Evolutionary conservation across 1,140 invertebrate genomes (phyloP).

Genomic region (Ceratina calcarata): DNA sequence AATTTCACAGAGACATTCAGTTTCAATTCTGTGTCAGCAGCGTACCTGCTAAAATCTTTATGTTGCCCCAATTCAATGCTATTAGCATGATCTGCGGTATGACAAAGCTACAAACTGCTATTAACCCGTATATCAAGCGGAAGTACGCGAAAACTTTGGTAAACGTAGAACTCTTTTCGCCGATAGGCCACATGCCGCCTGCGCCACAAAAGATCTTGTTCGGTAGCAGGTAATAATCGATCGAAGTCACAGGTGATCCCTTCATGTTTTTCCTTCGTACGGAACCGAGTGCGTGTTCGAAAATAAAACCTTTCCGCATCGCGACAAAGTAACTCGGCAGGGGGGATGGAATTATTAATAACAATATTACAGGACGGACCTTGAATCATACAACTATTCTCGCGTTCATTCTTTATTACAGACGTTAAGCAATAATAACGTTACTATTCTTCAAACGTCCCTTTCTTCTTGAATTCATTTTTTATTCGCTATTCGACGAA

Average conservation of each 20-base stretch:
- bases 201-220: conserved; percentile 32
- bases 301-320: background rate
- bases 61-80: conserved; percentile 22
- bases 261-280: background rate
- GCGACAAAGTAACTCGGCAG: background rate
- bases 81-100: conserved; percentile 27
- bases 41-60: conserved; percentile 32
- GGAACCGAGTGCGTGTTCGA: background rate
- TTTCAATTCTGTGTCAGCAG: no score
- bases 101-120: conserved; percentile 18
- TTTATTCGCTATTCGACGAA: background rate
- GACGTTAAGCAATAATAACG: conserved; percentile 18
- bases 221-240: conserved; percentile 43
- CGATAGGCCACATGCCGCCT: conserved; percentile 39
- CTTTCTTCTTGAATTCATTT: background rate
- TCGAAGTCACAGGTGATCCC: background rate
- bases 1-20: no score
- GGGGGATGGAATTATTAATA: conserved; percentile 4
- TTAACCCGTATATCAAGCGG: background rate
- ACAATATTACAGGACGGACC: background rate
- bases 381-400: background rate
- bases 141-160: conserved; percentile 24
- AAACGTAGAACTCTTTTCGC: background rate
- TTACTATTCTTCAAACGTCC: background rate
- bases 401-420: background rate